Evolutionary conservation across 64 coral and sea anemone species (phyloP).

Genomic region (Montipora capricornis): DNA sequence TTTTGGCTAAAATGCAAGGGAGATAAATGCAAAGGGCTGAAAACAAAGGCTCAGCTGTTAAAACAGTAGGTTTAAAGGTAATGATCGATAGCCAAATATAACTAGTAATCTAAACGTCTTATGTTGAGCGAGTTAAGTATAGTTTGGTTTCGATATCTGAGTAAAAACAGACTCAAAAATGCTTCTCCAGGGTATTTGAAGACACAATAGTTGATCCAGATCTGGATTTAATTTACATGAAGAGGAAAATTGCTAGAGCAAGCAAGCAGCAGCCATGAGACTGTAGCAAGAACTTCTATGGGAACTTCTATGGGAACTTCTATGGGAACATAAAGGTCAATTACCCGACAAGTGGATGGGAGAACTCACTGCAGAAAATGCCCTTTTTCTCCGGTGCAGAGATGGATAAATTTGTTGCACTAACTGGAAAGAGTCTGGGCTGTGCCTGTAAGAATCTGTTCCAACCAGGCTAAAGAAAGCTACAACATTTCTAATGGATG

Average conservation of each 20-base stretch:
- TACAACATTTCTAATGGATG: conserved; percentile 49
- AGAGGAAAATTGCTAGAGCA: too few relatives aligned
- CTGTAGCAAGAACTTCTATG: too few relatives aligned
- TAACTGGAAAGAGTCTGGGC: too few relatives aligned
- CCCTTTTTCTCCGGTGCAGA: conserved; percentile 12
- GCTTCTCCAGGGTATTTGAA: not conserved
- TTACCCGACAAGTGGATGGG: not conserved
- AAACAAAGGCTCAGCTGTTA: conserved; percentile 43
- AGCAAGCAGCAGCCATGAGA: too few relatives aligned
- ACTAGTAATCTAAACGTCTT: too few relatives aligned
- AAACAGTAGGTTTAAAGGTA: conserved; percentile 20
- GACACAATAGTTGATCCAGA: too few relatives aligned
- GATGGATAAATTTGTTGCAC: not conserved
- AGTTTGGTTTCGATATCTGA: not conserved
- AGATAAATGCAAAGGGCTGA: conserved; percentile 38
- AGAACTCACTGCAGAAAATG: conserved; percentile 15
- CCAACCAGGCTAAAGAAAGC: not conserved
- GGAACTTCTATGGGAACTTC: too few relatives aligned
- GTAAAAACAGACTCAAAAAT: not conserved
- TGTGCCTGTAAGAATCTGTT: not conserved
- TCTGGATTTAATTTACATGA: too few relatives aligned
- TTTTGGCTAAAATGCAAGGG: conserved; percentile 39
- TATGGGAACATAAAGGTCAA: not conserved
- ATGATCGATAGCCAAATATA: too few relatives aligned
- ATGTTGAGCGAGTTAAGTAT: not conserved